These are phyloP conservation scores for Tetrax tetrax DNA, from an alignment of 2,113 vertebrate species.

Conservation along the genomic window DNA sequence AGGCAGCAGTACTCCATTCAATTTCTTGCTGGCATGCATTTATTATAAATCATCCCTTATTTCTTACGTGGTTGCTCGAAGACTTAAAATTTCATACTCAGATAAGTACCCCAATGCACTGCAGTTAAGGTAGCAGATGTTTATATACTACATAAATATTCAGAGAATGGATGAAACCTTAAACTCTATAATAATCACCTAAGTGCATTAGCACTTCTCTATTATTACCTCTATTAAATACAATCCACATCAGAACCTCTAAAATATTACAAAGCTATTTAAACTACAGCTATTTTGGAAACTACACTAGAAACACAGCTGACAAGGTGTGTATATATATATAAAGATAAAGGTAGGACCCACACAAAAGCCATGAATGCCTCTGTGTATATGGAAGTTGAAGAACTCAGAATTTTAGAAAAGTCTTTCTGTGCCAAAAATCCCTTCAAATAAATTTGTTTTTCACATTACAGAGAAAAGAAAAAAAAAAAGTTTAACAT, in stretches of 20 bases:
- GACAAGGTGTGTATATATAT: background rate
- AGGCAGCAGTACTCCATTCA: background rate
- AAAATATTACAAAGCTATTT: slow-evolving; percentile 1
- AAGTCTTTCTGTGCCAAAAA: background rate
- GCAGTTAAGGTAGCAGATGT: background rate
- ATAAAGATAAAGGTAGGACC: background rate
- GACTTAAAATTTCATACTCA: background rate
- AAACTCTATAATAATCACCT: background rate
- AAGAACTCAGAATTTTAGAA: background rate
- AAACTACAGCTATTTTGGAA: background rate
- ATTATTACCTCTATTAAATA: background rate
- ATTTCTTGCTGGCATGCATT: background rate
- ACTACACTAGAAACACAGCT: background rate
- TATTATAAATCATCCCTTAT: background rate
- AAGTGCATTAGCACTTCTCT: background rate
- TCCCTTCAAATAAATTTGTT: background rate
- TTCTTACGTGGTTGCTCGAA: background rate
- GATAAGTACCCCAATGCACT: background rate
- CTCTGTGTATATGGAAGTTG: background rate
- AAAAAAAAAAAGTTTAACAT: background rate
- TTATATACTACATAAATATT: background rate
- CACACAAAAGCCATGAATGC: background rate
- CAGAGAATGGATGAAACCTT: background rate
- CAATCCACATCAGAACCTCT: slow-evolving; percentile 6
- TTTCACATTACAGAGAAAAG: background rate